A percentile compares a stretch with the other conserved stretches of the same genome.
phyloP scores from a whole-genome alignment of 1,140 invertebrate species.

The Steinernema khuongi region DNA sequence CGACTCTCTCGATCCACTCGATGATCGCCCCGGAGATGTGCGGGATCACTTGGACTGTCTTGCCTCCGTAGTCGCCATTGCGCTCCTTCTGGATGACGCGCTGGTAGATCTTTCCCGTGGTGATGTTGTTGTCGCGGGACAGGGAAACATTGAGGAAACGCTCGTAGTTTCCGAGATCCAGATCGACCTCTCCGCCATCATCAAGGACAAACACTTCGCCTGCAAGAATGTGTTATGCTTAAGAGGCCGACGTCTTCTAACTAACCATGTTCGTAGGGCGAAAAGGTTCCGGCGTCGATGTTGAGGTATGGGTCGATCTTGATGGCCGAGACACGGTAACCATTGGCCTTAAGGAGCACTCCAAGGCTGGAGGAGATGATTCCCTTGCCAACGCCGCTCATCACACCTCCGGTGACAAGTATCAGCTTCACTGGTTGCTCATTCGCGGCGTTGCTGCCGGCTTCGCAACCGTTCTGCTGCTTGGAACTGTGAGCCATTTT shows the following conservation, averaged over 20 bases:
- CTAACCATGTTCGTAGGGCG: slow-evolving; percentile 91
- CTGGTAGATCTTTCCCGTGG: slow-evolving; percentile 98
- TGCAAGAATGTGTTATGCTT: slow-evolving; percentile 59
- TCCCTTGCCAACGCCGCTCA: slow-evolving; percentile 80
- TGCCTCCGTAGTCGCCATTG: slow-evolving; percentile 88
- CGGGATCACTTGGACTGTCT: slow-evolving; percentile 99
- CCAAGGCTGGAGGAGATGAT: slow-evolving; percentile 57
- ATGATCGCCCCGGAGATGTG: slow-evolving; percentile 97
- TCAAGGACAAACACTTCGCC: slow-evolving; percentile 97
- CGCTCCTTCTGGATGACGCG: slow-evolving; percentile 66
- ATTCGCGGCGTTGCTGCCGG: too few relatives aligned
- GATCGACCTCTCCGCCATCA: slow-evolving; percentile 97
- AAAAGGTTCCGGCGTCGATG: slow-evolving; percentile 96
- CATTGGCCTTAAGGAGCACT: slow-evolving; percentile 13
- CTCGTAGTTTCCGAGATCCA: slow-evolving; percentile 98
- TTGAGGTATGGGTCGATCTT: slow-evolving; percentile 99
- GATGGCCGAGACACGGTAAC: slow-evolving; percentile 75
- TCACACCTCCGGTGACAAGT: slow-evolving; percentile 90
- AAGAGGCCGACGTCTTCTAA: slow-evolving; percentile 24
- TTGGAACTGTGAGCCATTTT: too few relatives aligned
- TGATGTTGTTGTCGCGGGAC: slow-evolving; percentile 94
- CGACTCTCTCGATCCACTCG: slow-evolving; percentile 90
- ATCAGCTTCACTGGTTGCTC: slow-evolving; percentile 79
- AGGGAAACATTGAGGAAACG: slow-evolving; percentile 90
- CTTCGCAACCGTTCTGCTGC: too few relatives aligned